Evolutionary conservation across 1,140 invertebrate genomes (phyloP).

Genomic region (Probaryconus sp.): DNA sequence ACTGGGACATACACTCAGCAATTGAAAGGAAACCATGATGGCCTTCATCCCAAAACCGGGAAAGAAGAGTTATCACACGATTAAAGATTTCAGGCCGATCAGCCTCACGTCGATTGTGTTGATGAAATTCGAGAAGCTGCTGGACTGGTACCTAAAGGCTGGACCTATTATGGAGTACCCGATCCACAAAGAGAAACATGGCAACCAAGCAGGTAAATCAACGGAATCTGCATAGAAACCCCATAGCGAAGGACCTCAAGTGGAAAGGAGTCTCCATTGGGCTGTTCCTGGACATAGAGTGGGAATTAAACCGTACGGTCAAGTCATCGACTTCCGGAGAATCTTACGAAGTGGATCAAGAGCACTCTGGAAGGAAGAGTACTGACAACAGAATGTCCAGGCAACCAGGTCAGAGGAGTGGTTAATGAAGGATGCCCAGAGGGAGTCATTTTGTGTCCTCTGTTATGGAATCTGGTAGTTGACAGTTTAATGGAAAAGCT

Average conservation of each 20-base stretch:
- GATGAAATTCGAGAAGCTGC: not conserved
- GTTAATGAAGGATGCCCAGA: constrained; percentile 13
- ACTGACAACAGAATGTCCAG: constrained; percentile 2
- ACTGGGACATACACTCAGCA: too few species aligned
- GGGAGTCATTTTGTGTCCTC: constrained; percentile 6
- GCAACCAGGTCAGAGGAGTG: not conserved
- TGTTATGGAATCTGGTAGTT: constrained; percentile 23
- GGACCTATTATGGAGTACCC: not conserved
- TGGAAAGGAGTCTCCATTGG: constrained; percentile 17
- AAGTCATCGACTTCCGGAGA: not conserved
- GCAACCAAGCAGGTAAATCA: constrained; percentile 2
- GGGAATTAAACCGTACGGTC: constrained; percentile 7
- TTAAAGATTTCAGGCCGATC: too few species aligned
- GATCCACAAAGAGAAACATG: constrained; percentile 1
- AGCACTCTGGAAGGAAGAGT: not conserved
- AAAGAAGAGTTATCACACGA: too few species aligned
- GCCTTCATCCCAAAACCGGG: too few species aligned
- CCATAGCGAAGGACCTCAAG: constrained; percentile 2
- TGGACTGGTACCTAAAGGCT: constrained; percentile 10
- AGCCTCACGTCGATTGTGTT: too few species aligned
- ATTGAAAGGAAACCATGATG: too few species aligned
- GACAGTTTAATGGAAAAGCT: not conserved
- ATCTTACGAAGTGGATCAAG: not conserved
- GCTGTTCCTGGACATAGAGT: constrained; percentile 8
- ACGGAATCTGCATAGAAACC: not conserved